Conservation (phyloP, 2,797 vertebrate species). For the Cuniculus paca region DNA sequence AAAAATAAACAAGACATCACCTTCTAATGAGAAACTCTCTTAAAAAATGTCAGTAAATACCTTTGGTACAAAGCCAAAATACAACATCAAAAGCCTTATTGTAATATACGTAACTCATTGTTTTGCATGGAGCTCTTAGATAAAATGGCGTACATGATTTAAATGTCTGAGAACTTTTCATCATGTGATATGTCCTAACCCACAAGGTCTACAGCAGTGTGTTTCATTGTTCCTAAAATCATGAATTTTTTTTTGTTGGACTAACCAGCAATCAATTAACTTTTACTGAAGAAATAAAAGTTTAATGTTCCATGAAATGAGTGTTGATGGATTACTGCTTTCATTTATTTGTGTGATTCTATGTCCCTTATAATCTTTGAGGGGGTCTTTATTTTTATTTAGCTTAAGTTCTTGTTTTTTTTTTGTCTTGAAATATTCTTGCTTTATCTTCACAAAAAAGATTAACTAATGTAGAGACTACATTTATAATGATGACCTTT, state of each 20-base stretch:
- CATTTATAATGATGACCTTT: not conserved
- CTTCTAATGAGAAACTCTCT: not conserved
- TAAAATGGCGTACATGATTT: not conserved
- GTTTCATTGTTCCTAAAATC: not conserved
- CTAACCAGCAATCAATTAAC: not conserved
- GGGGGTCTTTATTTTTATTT: not conserved
- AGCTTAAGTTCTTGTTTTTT: not conserved
- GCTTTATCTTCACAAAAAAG: not conserved
- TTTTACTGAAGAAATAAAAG: not conserved
- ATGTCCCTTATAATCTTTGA: not conserved
- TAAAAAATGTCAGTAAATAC: not conserved
- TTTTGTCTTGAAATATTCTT: not conserved
- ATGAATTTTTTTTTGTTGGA: not conserved
- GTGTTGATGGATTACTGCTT: not conserved
- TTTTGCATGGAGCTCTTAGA: not conserved
- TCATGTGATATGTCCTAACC: not conserved
- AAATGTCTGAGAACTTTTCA: not conserved
- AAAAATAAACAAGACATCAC: not conserved
- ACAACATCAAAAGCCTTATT: not conserved
- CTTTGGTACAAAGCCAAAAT: not conserved
- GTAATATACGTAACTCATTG: not conserved
- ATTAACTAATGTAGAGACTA: not conserved
- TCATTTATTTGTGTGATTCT: not conserved
- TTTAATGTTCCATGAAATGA: not conserved
- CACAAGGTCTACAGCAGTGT: not conserved